Evolutionary conservation across 1,140 invertebrate genomes (phyloP).

Genomic region (Diorhabda carinulata): DNA sequence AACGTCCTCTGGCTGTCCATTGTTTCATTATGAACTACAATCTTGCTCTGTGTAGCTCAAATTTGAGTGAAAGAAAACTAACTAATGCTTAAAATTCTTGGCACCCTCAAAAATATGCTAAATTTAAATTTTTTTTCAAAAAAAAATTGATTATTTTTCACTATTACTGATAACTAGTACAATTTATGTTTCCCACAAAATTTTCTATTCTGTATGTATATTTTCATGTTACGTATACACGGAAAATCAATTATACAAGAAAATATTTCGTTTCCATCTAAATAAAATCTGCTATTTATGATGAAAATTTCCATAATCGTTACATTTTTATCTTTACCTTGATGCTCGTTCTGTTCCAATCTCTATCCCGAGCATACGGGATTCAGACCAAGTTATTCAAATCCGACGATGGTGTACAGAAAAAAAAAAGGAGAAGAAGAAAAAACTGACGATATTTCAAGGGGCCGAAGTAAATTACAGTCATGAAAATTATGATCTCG

Average conservation of each 20-base stretch:
- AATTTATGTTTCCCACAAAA: conserved; percentile 1
- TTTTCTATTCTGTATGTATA: background rate
- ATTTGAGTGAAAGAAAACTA: too few species aligned
- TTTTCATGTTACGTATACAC: conserved; percentile 3
- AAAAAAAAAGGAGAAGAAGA: background rate
- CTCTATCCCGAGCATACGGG: background rate
- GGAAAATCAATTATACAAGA: too few species aligned
- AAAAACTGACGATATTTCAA: background rate
- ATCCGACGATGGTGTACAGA: background rate
- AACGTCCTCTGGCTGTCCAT: too few species aligned
- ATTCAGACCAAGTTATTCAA: background rate
- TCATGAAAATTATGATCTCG: conserved; percentile 14
- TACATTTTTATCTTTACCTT: conserved; percentile 1
- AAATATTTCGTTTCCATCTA: background rate
- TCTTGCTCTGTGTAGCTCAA: too few species aligned
- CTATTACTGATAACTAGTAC: background rate
- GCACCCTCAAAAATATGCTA: background rate
- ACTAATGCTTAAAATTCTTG: too few species aligned
- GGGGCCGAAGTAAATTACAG: background rate
- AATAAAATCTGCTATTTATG: conserved; percentile 1
- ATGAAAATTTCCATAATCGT: background rate
- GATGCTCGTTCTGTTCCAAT: background rate
- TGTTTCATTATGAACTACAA: too few species aligned
- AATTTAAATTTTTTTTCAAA: background rate
- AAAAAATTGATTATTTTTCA: conserved; percentile 1